phyloP scores from a whole-genome alignment of 1,140 invertebrate species.

The Conopomorpha cramerella region DNA sequence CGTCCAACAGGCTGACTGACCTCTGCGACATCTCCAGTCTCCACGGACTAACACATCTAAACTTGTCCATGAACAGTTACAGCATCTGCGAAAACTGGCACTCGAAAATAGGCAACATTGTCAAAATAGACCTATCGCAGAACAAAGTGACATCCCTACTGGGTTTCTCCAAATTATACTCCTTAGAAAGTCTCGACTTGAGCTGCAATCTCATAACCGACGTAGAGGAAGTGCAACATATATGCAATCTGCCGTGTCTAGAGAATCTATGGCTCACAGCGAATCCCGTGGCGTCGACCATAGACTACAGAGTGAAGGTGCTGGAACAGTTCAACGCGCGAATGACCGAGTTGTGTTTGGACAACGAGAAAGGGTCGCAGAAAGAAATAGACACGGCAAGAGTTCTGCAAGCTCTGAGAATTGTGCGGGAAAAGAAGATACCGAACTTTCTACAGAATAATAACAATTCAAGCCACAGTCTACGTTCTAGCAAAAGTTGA shows the following conservation, averaged over 20 bases:
- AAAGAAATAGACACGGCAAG: conserved; percentile 91
- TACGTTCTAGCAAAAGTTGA: conserved; percentile 39
- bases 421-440: conserved; percentile 51
- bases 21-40: conserved; percentile 81
- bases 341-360: conserved; percentile 78
- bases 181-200: conserved; percentile 82
- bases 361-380: conserved; percentile 84
- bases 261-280: conserved; percentile 84
- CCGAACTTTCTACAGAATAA: conserved; percentile 47
- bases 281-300: conserved; percentile 83
- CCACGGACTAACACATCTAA: conserved; percentile 75
- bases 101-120: conserved; percentile 86
- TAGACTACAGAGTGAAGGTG: conserved; percentile 91
- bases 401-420: conserved; percentile 83
- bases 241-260: conserved; percentile 82
- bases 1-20: conserved; percentile 75
- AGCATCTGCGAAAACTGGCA: conserved; percentile 75
- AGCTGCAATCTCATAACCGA: conserved; percentile 83
- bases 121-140: conserved; percentile 82
- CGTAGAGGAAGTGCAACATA: conserved; percentile 79
- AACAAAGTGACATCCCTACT: conserved; percentile 79
- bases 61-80: conserved; percentile 79
- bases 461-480: conserved; percentile 38
- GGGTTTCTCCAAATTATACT: conserved; percentile 83
- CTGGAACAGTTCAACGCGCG: conserved; percentile 81